A percentile compares a stretch with the other conserved stretches of the same genome.
Conservation (phyloP, 2,113 vertebrate species). For the Campylomormyrus numenius region DNA sequence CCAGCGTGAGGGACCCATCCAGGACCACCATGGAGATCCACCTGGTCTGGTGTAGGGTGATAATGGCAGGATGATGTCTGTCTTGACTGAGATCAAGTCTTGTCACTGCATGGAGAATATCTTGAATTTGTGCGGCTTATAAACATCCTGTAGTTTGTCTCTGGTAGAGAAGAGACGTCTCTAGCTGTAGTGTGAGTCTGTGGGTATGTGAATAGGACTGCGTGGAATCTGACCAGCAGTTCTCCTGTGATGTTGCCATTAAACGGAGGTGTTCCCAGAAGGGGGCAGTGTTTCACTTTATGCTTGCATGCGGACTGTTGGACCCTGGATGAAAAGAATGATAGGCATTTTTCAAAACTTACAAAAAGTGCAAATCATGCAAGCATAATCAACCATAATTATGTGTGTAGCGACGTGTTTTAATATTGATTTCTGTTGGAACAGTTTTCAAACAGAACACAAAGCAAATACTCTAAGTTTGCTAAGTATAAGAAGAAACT, state of each 20-base stretch:
- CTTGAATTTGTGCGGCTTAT: neutral
- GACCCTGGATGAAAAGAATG: constrained; percentile 37
- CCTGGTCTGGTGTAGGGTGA: neutral
- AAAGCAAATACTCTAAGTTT: neutral
- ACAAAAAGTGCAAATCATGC: neutral
- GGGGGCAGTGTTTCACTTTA: constrained; percentile 27
- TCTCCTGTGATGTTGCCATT: constrained; percentile 51
- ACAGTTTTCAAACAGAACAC: neutral
- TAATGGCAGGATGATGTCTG: neutral
- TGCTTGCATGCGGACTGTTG: constrained; percentile 14
- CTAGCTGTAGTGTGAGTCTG: neutral
- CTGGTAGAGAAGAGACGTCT: neutral
- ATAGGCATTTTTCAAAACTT: neutral
- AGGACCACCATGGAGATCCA: neutral
- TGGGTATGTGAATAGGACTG: constrained; percentile 1
- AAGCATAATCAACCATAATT: neutral
- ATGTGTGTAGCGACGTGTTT: neutral
- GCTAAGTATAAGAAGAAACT: neutral
- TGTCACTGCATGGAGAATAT: too few relatives aligned
- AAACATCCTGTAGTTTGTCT: neutral
- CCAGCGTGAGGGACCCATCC: neutral
- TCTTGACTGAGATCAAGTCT: neutral
- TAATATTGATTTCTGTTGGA: neutral
- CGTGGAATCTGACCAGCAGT: constrained; percentile 39
- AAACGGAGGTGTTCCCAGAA: constrained; percentile 30